Evolutionary conservation across 2,113 vertebrate species (phyloP).

Genomic region (Embiotoca jacksoni): DNA sequence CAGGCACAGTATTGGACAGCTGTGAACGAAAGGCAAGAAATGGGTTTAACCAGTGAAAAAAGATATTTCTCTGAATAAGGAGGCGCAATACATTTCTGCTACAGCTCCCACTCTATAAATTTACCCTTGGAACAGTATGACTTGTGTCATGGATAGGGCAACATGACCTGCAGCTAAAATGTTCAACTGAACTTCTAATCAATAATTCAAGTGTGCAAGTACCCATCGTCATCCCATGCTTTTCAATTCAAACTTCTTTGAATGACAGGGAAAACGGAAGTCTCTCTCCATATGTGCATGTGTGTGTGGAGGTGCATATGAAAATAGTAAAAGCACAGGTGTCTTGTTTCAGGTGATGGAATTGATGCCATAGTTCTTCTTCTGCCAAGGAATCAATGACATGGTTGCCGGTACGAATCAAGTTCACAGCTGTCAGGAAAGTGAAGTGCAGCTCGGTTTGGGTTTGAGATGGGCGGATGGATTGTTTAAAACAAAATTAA

Average conservation of each 20-base stretch:
- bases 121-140: constrained; percentile 3
- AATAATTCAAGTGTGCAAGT: constrained; percentile 62
- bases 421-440: constrained; percentile 73
- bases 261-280: constrained; percentile 46
- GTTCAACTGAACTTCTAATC: constrained; percentile 54
- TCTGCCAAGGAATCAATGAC: constrained; percentile 82
- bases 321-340: constrained; percentile 59
- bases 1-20: not conserved
- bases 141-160: constrained; percentile 39
- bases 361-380: constrained; percentile 72
- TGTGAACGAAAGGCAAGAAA: not conserved
- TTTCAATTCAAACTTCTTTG: constrained; percentile 55
- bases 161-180: constrained; percentile 48
- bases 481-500: constrained; percentile 72
- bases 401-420: constrained; percentile 83
- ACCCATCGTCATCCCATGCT: constrained; percentile 45
- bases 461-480: constrained; percentile 50
- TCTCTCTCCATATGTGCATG: constrained; percentile 26
- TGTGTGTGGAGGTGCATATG: constrained; percentile 47
- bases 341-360: constrained; percentile 75
- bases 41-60: not conserved
- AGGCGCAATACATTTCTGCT: constrained; percentile 32
- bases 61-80: not conserved
- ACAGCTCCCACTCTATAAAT: constrained; percentile 24
- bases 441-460: constrained; percentile 46